phyloP scores from a whole-genome alignment of 1,140 invertebrate species.

The Theocolax elegans region DNA sequence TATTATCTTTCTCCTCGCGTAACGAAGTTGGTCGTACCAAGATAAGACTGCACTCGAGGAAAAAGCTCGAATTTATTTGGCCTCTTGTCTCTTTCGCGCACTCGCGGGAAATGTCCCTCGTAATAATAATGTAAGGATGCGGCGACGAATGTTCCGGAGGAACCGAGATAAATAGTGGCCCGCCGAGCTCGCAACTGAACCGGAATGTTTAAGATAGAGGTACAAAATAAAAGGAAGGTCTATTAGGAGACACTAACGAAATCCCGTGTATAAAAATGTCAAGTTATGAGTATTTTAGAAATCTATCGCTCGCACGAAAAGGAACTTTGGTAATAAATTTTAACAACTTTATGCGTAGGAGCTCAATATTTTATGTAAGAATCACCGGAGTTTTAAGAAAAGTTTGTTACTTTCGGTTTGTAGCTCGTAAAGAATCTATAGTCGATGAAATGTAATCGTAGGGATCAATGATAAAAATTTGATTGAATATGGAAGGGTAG shows the following conservation, averaged over 20 bases:
- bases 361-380: no score
- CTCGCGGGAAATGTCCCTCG: neutral
- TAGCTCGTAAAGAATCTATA: no score
- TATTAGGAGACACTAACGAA: neutral
- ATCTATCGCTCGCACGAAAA: no score
- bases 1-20: conserved; percentile 12
- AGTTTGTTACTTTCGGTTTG: no score
- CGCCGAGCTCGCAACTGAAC: conserved; percentile 23
- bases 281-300: no score
- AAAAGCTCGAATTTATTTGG: conserved; percentile 14
- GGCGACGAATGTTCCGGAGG: neutral
- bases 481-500: no score
- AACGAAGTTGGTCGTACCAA: conserved; percentile 11
- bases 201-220: conserved; percentile 31
- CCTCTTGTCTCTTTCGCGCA: neutral
- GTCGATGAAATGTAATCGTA: no score
- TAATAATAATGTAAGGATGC: conserved; percentile 28
- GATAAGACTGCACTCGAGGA: neutral
- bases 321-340: neutral
- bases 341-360: no score
- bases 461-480: no score
- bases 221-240: neutral
- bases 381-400: no score
- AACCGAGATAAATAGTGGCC: conserved; percentile 33
- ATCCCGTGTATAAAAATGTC: no score